A percentile compares a stretch with the other conserved stretches of the same genome.
phyloP scores from a whole-genome alignment of 2,888 invertebrate genomes.

The Caenorhabditis doughertyi region DNA sequence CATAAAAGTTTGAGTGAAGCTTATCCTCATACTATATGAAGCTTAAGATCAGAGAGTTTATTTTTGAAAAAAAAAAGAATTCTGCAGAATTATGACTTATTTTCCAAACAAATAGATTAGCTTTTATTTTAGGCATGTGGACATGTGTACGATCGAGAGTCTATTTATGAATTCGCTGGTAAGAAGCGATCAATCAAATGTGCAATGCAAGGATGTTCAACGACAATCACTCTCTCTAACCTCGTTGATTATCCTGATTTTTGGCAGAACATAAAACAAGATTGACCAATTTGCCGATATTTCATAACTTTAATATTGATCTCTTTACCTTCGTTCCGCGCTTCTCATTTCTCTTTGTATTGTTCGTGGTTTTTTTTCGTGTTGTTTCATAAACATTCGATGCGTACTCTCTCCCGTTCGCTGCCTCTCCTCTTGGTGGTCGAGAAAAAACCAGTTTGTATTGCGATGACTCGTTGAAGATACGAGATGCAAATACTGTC shows the following conservation, averaged over 20 bases:
- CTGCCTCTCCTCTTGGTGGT: constrained; percentile 26
- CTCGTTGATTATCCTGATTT: constrained; percentile 51
- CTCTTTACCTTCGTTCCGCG: neutral
- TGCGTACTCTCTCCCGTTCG: constrained; percentile 32
- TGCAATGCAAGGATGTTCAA: constrained; percentile 56
- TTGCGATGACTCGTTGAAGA: constrained; percentile 52
- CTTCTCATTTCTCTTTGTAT: constrained; percentile 18
- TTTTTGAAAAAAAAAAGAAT: neutral
- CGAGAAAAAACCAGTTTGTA: constrained; percentile 49
- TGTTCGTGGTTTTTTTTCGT: constrained; percentile 10
- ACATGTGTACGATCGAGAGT: constrained; percentile 58
- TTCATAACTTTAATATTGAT: constrained; percentile 11
- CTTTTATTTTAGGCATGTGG: constrained; percentile 49
- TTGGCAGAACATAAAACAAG: constrained; percentile 37
- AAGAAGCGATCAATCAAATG: constrained; percentile 38
- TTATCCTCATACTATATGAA: too few species aligned
- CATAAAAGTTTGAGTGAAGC: too few species aligned
- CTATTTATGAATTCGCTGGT: constrained; percentile 45
- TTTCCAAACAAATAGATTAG: neutral
- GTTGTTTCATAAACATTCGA: constrained; percentile 58
- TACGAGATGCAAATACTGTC: constrained; percentile 45
- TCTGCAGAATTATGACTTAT: constrained; percentile 8
- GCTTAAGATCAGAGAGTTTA: too few species aligned
- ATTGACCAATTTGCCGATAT: neutral
- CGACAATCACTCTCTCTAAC: constrained; percentile 24